Percentiles rank a stretch among this genome's conserved stretches.
These are phyloP conservation scores for Torymus auratus DNA, from an alignment of 2,888 invertebrate species.

Conservation along the genomic window DNA sequence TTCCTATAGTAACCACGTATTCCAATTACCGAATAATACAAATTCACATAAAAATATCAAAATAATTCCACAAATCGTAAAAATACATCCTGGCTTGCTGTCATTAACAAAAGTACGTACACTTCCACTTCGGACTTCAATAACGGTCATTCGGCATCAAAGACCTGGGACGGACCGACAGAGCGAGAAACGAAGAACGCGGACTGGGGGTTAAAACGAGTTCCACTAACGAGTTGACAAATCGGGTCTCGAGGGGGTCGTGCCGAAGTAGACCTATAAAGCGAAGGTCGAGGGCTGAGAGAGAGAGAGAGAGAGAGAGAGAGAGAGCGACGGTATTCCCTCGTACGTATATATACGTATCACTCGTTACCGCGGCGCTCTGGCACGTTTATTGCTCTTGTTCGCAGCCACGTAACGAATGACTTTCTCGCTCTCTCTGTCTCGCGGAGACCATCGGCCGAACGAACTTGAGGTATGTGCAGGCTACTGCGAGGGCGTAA, in stretches of 20 bases:
- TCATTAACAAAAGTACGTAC: neutral
- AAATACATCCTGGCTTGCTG: too few relatives aligned
- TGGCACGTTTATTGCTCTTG: slow-evolving; percentile 74
- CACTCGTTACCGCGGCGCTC: slow-evolving; percentile 71
- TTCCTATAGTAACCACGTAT: neutral
- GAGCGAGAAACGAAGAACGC: slow-evolving; percentile 19
- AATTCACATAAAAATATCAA: too few relatives aligned
- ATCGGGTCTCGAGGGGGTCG: slow-evolving; percentile 76
- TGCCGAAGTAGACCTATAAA: slow-evolving; percentile 75
- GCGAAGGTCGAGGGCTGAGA: slow-evolving; percentile 71
- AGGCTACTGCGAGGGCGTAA: neutral
- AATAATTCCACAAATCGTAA: too few relatives aligned
- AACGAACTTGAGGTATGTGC: neutral
- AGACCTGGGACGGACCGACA: neutral
- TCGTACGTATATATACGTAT: slow-evolving; percentile 64
- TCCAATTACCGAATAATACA: too few relatives aligned
- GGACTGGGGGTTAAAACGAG: slow-evolving; percentile 71
- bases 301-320: too few relatives aligned
- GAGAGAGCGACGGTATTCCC: slow-evolving; percentile 59
- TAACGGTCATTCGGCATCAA: slow-evolving; percentile 4
- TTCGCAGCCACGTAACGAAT: slow-evolving; percentile 74
- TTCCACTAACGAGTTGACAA: slow-evolving; percentile 77
- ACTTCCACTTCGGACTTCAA: neutral
- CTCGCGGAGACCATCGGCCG: slow-evolving; percentile 15
- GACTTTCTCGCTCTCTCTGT: slow-evolving; percentile 63